A percentile compares a stretch with the other conserved stretches of the same genome.
phyloP scores from a whole-genome alignment of 2,888 invertebrate species.

The Myopa testacea region DNA sequence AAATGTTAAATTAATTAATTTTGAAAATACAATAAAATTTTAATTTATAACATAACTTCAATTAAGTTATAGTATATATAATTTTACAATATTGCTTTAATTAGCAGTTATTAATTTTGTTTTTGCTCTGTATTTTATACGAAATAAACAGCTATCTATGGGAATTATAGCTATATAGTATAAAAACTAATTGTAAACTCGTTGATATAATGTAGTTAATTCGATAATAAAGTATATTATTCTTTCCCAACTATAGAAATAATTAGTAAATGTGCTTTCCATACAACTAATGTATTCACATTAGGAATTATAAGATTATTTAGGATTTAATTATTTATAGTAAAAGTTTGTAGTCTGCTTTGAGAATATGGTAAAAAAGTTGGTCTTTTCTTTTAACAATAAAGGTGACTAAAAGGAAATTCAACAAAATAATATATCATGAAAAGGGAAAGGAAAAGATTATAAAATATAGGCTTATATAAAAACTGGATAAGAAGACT shows the following conservation, averaged over 20 bases:
- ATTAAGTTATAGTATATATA: slow-evolving; percentile 8
- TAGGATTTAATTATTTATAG: neutral
- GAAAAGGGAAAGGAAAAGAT: neutral
- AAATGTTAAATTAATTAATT: neutral
- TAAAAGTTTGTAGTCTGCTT: neutral
- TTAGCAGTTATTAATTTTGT: neutral
- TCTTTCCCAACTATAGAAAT: neutral
- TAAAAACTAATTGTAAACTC: slow-evolving; percentile 5
- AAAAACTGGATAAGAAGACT: neutral
- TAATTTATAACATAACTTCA: too few relatives aligned
- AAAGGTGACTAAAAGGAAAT: neutral
- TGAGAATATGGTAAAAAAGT: slow-evolving; percentile 1
- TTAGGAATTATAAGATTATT: neutral
- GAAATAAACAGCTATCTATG: too few relatives aligned
- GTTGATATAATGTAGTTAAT: slow-evolving; percentile 7
- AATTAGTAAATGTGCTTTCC: too few relatives aligned
- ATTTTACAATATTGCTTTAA: slow-evolving; percentile 17
- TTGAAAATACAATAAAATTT: slow-evolving; percentile 21
- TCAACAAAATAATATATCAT: neutral
- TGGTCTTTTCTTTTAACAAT: neutral
- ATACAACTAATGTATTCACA: neutral
- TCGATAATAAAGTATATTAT: neutral
- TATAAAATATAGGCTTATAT: too few relatives aligned
- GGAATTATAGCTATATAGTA: too few relatives aligned
- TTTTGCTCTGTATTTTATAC: too few relatives aligned